Evolutionary conservation across 2,888 invertebrate species (phyloP).

Genomic region (Tetramorium bicarinatum): DNA sequence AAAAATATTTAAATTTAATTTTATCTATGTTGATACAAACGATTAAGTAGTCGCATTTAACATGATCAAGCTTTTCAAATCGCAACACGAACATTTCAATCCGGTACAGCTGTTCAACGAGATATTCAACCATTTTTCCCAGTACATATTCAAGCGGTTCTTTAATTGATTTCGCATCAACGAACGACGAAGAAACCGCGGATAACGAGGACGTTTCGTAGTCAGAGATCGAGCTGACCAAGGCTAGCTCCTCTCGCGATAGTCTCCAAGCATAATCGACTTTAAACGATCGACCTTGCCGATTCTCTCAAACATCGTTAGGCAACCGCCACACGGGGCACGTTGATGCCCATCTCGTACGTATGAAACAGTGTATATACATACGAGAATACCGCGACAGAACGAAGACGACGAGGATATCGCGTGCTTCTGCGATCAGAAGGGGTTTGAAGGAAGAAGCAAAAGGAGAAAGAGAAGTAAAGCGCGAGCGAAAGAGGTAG

Average conservation of each 20-base stretch:
- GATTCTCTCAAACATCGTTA: conserved; percentile 73
- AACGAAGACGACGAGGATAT: conserved; percentile 39
- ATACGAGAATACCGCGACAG: conserved; percentile 54
- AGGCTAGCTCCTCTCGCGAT: conserved; percentile 66
- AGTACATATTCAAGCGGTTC: conserved; percentile 71
- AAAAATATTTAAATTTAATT: background rate
- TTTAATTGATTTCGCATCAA: conserved; percentile 62
- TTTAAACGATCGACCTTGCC: conserved; percentile 77
- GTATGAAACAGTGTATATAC: conserved; percentile 25
- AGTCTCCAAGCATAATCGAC: conserved; percentile 72
- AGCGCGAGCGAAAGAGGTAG: background rate
- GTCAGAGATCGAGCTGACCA: conserved; percentile 64
- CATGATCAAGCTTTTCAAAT: background rate
- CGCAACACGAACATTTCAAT: background rate
- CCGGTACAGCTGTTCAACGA: background rate
- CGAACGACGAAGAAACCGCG: conserved; percentile 59
- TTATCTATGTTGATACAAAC: background rate
- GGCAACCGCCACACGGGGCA: conserved; percentile 61
- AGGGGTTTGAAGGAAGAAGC: conserved; percentile 4
- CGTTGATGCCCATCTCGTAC: conserved; percentile 61
- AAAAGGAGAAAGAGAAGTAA: conserved; percentile 1
- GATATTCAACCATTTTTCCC: conserved; percentile 46
- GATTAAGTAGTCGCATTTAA: background rate
- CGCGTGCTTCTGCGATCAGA: conserved; percentile 49
- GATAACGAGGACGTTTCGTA: conserved; percentile 74